Percentiles rank a stretch among this genome's conserved stretches.
Conservation (phyloP, 2,113 vertebrate species). For the Aspiorhynchus laticeps region DNA sequence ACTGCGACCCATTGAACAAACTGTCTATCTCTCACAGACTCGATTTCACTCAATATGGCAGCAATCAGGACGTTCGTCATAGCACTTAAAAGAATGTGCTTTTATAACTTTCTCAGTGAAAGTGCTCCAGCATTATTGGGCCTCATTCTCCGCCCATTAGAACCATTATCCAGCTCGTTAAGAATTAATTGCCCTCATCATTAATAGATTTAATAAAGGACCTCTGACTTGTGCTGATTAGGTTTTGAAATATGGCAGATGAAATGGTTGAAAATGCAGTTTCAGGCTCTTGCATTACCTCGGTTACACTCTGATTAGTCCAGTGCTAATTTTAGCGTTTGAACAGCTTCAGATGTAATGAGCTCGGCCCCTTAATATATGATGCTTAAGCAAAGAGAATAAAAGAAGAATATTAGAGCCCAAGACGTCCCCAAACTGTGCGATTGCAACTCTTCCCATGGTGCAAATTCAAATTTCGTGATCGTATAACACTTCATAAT, state of each 20-base stretch:
- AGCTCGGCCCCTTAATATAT: slow-evolving; percentile 3
- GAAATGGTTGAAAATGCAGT: slow-evolving; percentile 17
- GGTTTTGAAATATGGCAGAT: slow-evolving; percentile 35
- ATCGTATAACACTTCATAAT: not conserved
- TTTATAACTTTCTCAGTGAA: slow-evolving; percentile 38
- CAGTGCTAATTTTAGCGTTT: slow-evolving; percentile 11
- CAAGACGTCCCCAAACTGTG: not conserved
- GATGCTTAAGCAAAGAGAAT: slow-evolving; percentile 2
- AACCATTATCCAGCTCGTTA: slow-evolving; percentile 33
- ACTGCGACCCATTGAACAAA: too few relatives aligned
- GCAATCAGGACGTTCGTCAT: not conserved
- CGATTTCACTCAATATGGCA: not conserved
- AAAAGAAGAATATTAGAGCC: slow-evolving; percentile 1
- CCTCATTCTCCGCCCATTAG: slow-evolving; percentile 36
- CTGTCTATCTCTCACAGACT: not conserved
- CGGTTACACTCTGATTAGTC: slow-evolving; percentile 22
- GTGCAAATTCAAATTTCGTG: not conserved
- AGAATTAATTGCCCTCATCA: slow-evolving; percentile 43
- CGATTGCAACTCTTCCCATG: not conserved
- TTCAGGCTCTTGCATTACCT: slow-evolving; percentile 36
- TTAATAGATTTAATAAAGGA: slow-evolving; percentile 44
- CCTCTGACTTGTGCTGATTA: slow-evolving; percentile 37
- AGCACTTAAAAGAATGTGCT: slow-evolving; percentile 18
- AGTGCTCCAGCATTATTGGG: slow-evolving; percentile 15
- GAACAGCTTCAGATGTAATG: slow-evolving; percentile 22